Percentiles rank a stretch among this genome's conserved stretches.
Conservation (phyloP, 2,113 vertebrate genomes). For the Mohoua ochrocephala region DNA sequence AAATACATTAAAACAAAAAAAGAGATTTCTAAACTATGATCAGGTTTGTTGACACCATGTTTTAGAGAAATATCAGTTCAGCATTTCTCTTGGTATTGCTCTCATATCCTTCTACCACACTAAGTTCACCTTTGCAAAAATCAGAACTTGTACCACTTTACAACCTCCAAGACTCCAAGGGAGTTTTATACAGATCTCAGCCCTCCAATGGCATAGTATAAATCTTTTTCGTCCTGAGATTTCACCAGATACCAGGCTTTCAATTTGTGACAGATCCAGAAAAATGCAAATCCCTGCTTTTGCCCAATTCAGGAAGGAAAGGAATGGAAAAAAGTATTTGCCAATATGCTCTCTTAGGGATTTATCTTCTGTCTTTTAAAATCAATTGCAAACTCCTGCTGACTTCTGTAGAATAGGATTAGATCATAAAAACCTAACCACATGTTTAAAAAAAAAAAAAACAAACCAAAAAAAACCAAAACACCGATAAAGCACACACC, state of each 20-base stretch:
- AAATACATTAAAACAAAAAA: not conserved
- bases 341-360: not conserved
- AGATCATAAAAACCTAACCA: not conserved
- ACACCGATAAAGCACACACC: not conserved
- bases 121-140: not conserved
- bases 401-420: not conserved
- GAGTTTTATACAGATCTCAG: not conserved
- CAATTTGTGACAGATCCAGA: not conserved
- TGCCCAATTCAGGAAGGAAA: not conserved
- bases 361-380: not conserved
- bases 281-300: not conserved
- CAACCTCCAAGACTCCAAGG: not conserved
- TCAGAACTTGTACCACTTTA: not conserved
- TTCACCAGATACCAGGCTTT: not conserved
- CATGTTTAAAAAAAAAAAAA: not conserved
- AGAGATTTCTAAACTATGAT: not conserved
- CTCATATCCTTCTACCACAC: not conserved
- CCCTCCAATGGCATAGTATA: not conserved
- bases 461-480: too few relatives aligned
- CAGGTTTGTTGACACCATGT: not conserved
- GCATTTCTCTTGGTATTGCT: not conserved
- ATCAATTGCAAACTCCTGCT: not conserved
- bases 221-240: not conserved
- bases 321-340: not conserved
- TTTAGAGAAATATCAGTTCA: not conserved